Evolutionary conservation across 1,140 invertebrate species (phyloP).

Genomic region (Bombus breviceps): DNA sequence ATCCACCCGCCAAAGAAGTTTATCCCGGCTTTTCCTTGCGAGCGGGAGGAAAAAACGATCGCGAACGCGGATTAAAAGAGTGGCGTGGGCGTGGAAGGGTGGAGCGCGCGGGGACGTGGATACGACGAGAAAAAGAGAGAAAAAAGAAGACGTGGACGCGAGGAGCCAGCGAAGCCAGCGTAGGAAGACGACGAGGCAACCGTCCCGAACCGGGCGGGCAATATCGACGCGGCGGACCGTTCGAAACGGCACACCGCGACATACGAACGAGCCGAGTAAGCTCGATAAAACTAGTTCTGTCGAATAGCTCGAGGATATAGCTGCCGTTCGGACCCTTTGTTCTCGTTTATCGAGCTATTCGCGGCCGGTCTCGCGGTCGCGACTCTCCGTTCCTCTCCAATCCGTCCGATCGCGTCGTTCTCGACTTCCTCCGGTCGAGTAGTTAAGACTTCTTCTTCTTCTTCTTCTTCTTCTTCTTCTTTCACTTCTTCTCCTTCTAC

Average conservation of each 20-base stretch:
- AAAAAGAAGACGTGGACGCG: conserved; percentile 20
- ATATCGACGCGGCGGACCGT: conserved; percentile 30
- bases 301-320: conserved; percentile 37
- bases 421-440: neutral
- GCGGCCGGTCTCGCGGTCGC: conserved; percentile 31
- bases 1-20: conserved; percentile 47
- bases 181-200: neutral
- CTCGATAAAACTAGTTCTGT: conserved; percentile 51
- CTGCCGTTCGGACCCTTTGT: conserved; percentile 35
- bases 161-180: neutral
- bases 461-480: neutral
- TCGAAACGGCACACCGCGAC: conserved; percentile 9
- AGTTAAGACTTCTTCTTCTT: conserved; percentile 31
- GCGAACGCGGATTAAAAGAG: neutral
- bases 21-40: conserved; percentile 23
- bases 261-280: conserved; percentile 38
- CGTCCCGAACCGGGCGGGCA: conserved; percentile 22
- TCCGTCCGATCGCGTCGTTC: neutral
- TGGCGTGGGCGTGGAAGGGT: neutral
- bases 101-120: neutral
- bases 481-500: neutral
- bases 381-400: neutral
- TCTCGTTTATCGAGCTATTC: conserved; percentile 39
- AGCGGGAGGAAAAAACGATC: neutral
- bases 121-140: neutral